These are phyloP conservation scores for Drosophila mojavensis DNA, from an alignment of 1,140 invertebrate genomes.

Conservation along the genomic window DNA sequence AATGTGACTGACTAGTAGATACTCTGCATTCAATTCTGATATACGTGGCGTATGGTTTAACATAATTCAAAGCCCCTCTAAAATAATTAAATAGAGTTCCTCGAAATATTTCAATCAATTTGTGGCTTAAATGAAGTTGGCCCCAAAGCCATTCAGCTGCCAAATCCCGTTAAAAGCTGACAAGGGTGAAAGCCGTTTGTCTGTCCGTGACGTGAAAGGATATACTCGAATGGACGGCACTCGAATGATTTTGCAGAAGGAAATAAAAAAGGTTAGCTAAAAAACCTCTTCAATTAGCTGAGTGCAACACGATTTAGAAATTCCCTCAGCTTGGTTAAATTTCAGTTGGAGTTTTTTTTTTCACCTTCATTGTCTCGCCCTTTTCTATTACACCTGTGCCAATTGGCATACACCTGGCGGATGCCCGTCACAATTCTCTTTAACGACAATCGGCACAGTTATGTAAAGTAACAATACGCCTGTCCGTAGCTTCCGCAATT, in stretches of 20 bases:
- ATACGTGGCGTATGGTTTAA: no score
- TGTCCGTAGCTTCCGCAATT: constrained; percentile 15
- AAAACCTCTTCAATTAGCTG: constrained; percentile 67
- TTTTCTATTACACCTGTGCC: constrained; percentile 24
- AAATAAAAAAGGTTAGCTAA: constrained; percentile 9
- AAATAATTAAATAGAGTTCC: not conserved
- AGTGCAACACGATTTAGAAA: constrained; percentile 46
- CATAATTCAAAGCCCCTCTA: no score
- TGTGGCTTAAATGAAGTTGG: not conserved
- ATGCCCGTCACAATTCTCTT: constrained; percentile 37
- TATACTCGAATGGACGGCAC: constrained; percentile 14
- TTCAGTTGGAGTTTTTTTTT: not conserved
- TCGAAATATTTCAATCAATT: no score
- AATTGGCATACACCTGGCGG: constrained; percentile 52
- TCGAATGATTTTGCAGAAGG: constrained; percentile 8
- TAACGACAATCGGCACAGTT: constrained; percentile 19
- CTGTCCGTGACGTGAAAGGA: constrained; percentile 59
- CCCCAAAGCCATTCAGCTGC: not conserved
- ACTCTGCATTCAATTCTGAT: not conserved
- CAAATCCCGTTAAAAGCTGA: constrained; percentile 41
- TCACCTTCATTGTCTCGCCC: no score
- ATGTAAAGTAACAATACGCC: constrained; percentile 2
- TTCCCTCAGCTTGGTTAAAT: not conserved
- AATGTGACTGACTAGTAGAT: not conserved
- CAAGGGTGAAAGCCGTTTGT: constrained; percentile 41